phyloP scores from a whole-genome alignment of 2,797 vertebrate genomes.

The Hyperoplus lanceolatus region DNA sequence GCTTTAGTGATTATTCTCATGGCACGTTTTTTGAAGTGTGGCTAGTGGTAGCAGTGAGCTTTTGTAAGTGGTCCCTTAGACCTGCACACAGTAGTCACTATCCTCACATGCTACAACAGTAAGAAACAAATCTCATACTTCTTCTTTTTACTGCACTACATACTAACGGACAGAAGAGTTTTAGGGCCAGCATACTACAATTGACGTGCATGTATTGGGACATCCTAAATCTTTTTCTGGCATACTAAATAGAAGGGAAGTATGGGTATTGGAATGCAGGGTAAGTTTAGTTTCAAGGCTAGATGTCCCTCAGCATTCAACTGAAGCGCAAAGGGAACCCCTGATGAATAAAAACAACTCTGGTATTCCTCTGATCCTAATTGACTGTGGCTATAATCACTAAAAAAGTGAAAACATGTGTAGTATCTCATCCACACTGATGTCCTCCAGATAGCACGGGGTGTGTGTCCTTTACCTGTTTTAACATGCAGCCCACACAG shows the following conservation, averaged over 20 bases:
- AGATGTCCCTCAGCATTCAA: constrained; percentile 28
- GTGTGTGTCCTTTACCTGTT: constrained; percentile 67
- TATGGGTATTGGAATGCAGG: no score
- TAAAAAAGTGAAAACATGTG: constrained; percentile 61
- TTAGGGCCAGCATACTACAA: no score
- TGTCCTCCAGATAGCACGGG: constrained; percentile 72
- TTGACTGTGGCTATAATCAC: constrained; percentile 22
- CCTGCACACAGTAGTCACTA: not conserved
- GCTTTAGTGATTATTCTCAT: no score
- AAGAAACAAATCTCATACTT: constrained; percentile 11
- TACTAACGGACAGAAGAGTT: no score
- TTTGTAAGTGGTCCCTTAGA: no score
- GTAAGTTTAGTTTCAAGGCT: constrained; percentile 33
- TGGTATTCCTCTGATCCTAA: constrained; percentile 4
- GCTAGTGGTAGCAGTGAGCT: no score
- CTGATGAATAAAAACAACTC: constrained; percentile 11
- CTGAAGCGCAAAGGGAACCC: constrained; percentile 20
- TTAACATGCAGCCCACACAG: constrained; percentile 66
- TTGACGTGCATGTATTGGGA: no score
- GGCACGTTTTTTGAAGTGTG: no score
- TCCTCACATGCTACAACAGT: constrained; percentile 10
- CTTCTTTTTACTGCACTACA: no score
- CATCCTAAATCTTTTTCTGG: no score
- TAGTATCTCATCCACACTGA: constrained; percentile 52
- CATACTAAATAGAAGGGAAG: no score